A percentile compares a stretch with the other conserved stretches of the same genome.
Evolutionary conservation across 2,797 vertebrate genomes (phyloP).

Genomic region (Anguilla anguilla): DNA sequence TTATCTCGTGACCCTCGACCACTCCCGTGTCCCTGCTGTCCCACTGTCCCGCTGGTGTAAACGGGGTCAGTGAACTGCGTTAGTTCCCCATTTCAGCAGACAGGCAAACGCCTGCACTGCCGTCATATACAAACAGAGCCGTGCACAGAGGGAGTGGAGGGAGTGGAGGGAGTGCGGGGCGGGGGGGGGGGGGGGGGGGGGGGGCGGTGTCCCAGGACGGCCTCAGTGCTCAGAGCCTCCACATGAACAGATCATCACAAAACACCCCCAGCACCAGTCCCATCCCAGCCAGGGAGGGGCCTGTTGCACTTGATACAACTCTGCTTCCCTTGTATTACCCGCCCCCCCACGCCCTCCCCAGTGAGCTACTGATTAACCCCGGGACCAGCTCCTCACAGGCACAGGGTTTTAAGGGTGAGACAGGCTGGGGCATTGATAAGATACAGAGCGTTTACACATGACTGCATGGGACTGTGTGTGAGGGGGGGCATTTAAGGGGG

Average conservation of each 20-base stretch:
- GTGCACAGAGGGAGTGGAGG: not conserved
- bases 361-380: too few relatives aligned
- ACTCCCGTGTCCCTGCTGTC: too few relatives aligned
- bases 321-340: too few relatives aligned
- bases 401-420: too few relatives aligned
- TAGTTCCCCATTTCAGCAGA: not conserved
- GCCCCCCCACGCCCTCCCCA: too few relatives aligned
- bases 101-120: not conserved
- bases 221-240: not conserved
- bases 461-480: not conserved
- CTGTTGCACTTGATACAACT: too few relatives aligned
- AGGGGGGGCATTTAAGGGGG: not conserved
- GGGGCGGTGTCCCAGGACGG: not conserved
- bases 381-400: too few relatives aligned
- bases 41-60: not conserved
- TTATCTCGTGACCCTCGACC: not conserved
- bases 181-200: too few relatives aligned
- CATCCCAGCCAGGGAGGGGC: too few relatives aligned
- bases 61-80: not conserved
- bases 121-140: not conserved
- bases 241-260: too few relatives aligned
- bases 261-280: too few relatives aligned
- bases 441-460: not conserved
- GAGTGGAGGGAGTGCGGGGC: too few relatives aligned
- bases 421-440: not conserved